Evolutionary conservation across 1,140 invertebrate species (phyloP).

Genomic region (Drosophila pandora): DNA sequence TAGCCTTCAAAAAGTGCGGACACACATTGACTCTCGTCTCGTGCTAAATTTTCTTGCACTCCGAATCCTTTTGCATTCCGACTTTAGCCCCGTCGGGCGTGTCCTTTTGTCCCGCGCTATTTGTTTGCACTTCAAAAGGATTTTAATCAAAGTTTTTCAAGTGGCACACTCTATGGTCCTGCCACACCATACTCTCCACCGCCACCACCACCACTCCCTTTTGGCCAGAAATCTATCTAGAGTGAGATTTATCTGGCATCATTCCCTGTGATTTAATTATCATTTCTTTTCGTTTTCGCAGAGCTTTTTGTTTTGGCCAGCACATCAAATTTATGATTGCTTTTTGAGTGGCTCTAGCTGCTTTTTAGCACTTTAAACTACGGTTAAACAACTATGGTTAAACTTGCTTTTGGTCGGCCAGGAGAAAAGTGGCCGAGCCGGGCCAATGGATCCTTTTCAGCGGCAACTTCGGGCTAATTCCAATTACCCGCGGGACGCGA

Average conservation of each 20-base stretch:
- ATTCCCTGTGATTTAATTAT: slow-evolving; percentile 75
- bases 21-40: slow-evolving; percentile 55
- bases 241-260: slow-evolving; percentile 63
- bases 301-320: slow-evolving; percentile 6
- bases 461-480: slow-evolving; percentile 18
- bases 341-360: slow-evolving; percentile 25
- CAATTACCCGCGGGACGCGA: slow-evolving; percentile 25
- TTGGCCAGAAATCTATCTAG: slow-evolving; percentile 15
- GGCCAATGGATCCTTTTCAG: not conserved
- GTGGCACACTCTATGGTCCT: slow-evolving; percentile 50
- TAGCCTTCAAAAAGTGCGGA: slow-evolving; percentile 69
- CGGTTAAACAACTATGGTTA: not conserved
- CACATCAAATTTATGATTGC: slow-evolving; percentile 60
- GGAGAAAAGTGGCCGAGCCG: not conserved
- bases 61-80: not conserved
- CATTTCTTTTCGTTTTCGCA: slow-evolving; percentile 28
- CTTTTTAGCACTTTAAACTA: slow-evolving; percentile 15
- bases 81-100: slow-evolving; percentile 2
- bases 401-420: not conserved
- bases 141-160: slow-evolving; percentile 80
- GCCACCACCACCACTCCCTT: too few relatives aligned
- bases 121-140: slow-evolving; percentile 80
- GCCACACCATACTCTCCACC: not conserved
- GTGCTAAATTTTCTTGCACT: slow-evolving; percentile 9
- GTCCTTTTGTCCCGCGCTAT: slow-evolving; percentile 71